Base-by-base conservation (phyloP, 2,888 invertebrate genomes). In the Laothoe populi region DNA sequence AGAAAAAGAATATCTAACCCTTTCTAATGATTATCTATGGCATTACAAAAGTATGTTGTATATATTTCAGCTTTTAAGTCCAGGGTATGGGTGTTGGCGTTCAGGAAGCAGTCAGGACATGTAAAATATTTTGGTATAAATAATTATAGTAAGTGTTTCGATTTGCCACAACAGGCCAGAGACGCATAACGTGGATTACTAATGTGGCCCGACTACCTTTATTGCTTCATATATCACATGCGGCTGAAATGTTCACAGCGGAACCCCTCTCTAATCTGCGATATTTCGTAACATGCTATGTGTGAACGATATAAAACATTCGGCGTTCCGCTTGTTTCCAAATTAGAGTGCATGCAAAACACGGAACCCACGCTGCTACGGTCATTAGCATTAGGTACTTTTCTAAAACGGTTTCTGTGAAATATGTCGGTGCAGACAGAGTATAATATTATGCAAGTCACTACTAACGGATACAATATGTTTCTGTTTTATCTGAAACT, bases 231-330 rank as follows among this genome's bases (percentile, higher is more conserved):
- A 8, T 8, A 19, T 19, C 19, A 44, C 38, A 38, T 13, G 13
- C 1, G 4, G 19, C 44, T 16, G 44, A 26, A 49, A 49, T 8
- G 16, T 26, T 16, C 26, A 48, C 26, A 8, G n/a, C 26, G n/a
- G 19, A 31, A 31, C 10, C 53, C 8, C 4, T 21, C 16, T 13
- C 53, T 31, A 19, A 19, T 16, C 16, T 19, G 10, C 3, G 35
- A 53, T 7, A 7, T 49, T 49, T 31, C 16, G 16, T 31, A 26
- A 31, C 16, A 16, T 38, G 38, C 11, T 38, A 38, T 24, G 49
- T 16, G 49, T 49, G 26, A 8, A 49, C 26, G 2, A 49, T 31
- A 49, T 49, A 31, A 49, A 49, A 19, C 44, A 44, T 44, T 49
- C 7, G 26, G 16, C 16, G 53, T 53, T 53, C 53, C 53, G 53